These are phyloP conservation scores for Microplitis mediator DNA, from an alignment of 1,140 invertebrate species.

Conservation along the genomic window DNA sequence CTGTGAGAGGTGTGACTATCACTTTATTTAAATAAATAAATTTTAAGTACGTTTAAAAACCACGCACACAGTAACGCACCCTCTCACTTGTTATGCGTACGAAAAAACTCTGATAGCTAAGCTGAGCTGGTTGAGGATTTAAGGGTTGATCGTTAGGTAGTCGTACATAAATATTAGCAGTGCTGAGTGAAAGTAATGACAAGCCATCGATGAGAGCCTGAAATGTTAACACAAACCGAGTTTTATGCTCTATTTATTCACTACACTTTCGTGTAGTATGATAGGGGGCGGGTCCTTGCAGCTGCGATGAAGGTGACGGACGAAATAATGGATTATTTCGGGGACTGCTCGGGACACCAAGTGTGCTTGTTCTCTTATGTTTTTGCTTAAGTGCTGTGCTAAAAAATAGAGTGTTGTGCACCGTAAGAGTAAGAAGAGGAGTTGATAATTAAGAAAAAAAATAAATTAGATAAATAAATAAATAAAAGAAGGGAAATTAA, in stretches of 20 bases:
- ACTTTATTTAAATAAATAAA: too few species aligned
- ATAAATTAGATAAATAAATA: neutral
- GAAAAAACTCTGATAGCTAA: too few species aligned
- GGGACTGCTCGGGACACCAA: constrained; percentile 17
- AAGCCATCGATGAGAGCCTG: constrained; percentile 40
- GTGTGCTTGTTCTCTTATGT: constrained; percentile 24
- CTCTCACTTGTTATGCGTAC: too few species aligned
- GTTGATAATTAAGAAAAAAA: too few species aligned
- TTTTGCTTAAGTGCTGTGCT: constrained; percentile 23
- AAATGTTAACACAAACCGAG: constrained; percentile 57
- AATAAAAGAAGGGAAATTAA: constrained; percentile 11
- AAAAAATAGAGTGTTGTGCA: neutral
- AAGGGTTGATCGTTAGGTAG: too few species aligned
- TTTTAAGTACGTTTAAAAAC: too few species aligned
- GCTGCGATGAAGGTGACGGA: constrained; percentile 42
- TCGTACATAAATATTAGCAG: neutral
- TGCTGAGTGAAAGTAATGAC: constrained; percentile 12
- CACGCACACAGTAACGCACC: too few species aligned
- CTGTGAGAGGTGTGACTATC: too few species aligned
- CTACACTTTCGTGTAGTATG: constrained; percentile 56
- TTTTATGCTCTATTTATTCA: constrained; percentile 57
- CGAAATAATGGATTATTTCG: constrained; percentile 23
- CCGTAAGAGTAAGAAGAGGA: neutral
- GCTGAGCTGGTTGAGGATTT: too few species aligned
- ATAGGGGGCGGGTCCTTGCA: constrained; percentile 52